Conservation (phyloP, 2,888 invertebrate species). For the Drosophila pseudotakahashii region DNA sequence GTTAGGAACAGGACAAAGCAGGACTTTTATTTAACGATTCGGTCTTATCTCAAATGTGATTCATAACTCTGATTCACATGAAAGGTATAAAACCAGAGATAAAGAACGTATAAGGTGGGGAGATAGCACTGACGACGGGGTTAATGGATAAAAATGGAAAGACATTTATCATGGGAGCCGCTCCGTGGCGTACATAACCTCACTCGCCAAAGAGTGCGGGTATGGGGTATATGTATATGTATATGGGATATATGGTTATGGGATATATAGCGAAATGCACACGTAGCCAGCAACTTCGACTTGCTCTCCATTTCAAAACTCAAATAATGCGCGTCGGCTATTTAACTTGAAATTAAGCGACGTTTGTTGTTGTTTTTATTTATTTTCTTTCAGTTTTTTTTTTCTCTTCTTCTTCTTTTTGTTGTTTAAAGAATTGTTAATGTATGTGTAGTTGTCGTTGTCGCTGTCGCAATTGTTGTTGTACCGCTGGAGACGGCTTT, state of each 20-base stretch:
- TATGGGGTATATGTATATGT: constrained; percentile 1
- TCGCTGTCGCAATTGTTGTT: constrained; percentile 38
- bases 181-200: constrained; percentile 18
- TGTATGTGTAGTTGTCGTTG: constrained; percentile 33
- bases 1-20: neutral
- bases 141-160: constrained; percentile 26
- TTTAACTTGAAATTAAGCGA: constrained; percentile 77
- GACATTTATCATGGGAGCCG: constrained; percentile 19
- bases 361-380: constrained; percentile 61
- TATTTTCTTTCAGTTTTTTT: constrained; percentile 41
- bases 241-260: neutral
- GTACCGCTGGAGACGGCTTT: constrained; percentile 54
- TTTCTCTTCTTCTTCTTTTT: constrained; percentile 13
- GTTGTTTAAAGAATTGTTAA: constrained; percentile 38
- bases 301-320: constrained; percentile 78
- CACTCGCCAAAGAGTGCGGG: neutral
- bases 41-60: neutral
- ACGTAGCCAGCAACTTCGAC: constrained; percentile 52
- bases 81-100: neutral
- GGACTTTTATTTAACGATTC: neutral
- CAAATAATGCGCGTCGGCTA: constrained; percentile 78
- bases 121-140: neutral
- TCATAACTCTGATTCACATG: constrained; percentile 2
- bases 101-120: neutral
- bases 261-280: constrained; percentile 24